These are phyloP conservation scores for Xenops minutus DNA, from an alignment of 2,797 vertebrate species.

Conservation along the genomic window DNA sequence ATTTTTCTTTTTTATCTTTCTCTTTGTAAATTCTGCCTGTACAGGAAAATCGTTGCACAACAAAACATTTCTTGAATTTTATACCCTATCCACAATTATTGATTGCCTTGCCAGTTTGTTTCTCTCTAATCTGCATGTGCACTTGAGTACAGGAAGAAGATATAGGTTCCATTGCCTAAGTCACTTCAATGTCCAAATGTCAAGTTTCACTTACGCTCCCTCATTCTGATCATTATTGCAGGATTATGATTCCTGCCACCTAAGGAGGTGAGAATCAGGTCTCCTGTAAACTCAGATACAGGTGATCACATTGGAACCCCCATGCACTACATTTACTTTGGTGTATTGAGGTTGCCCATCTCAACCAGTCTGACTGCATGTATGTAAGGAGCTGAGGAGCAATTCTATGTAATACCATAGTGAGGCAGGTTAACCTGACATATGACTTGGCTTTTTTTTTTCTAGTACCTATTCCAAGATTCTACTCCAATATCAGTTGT, in stretches of 20 bases:
- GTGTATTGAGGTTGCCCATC: not conserved
- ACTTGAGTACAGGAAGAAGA: not conserved
- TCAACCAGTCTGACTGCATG: not conserved
- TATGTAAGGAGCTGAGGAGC: not conserved
- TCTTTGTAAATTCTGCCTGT: not conserved
- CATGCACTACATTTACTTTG: not conserved
- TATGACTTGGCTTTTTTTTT: not conserved
- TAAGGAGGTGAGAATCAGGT: not conserved
- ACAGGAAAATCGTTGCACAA: not conserved
- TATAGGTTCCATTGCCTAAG: not conserved
- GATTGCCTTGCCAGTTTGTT: not conserved
- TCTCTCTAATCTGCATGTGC: not conserved
- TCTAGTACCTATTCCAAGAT: not conserved
- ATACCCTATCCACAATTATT: not conserved
- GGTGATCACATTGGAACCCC: not conserved
- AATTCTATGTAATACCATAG: not conserved
- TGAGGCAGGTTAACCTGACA: not conserved
- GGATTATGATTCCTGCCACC: not conserved
- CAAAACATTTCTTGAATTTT: not conserved
- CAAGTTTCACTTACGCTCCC: not conserved
- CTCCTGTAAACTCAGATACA: not conserved
- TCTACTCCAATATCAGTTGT: not conserved
- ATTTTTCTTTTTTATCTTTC: not conserved
- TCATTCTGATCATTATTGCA: not conserved
- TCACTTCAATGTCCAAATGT: fast-evolving